These are phyloP conservation scores for Rotaria macrura DNA, from an alignment of 2,888 invertebrate genomes.

Conservation along the genomic window DNA sequence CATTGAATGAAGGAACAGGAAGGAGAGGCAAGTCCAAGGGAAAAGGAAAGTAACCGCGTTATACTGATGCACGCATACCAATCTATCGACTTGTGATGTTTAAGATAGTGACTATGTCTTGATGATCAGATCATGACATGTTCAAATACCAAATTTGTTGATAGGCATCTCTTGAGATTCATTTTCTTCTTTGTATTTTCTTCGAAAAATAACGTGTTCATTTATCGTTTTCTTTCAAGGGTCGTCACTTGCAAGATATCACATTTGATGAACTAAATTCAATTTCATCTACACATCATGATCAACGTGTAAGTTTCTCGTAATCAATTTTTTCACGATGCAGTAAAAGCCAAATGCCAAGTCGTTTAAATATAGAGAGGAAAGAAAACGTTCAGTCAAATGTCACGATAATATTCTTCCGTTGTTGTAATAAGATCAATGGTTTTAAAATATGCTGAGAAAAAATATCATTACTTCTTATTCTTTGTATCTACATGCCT, in stretches of 20 bases:
- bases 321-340: not conserved
- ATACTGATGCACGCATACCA: not conserved
- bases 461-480: not conserved
- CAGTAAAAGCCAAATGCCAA: too few relatives aligned
- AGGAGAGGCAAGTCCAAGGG: not conserved
- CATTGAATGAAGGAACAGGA: not conserved
- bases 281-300: not conserved
- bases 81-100: not conserved
- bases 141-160: not conserved
- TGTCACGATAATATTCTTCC: not conserved
- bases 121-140: not conserved
- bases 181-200: too few relatives aligned
- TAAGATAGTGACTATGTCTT: not conserved
- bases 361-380: too few relatives aligned
- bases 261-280: constrained; percentile 17
- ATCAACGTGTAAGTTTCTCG: not conserved
- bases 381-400: too few relatives aligned
- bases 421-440: not conserved
- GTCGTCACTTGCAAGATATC: not conserved
- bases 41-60: not conserved
- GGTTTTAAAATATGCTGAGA: not conserved
- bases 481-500: not conserved
- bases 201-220: too few relatives aligned
- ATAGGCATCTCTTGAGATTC: too few relatives aligned
- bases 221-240: not conserved